Conservation (phyloP, 2,888 invertebrate species). For the Amblyjoppa fuscipennis region DNA sequence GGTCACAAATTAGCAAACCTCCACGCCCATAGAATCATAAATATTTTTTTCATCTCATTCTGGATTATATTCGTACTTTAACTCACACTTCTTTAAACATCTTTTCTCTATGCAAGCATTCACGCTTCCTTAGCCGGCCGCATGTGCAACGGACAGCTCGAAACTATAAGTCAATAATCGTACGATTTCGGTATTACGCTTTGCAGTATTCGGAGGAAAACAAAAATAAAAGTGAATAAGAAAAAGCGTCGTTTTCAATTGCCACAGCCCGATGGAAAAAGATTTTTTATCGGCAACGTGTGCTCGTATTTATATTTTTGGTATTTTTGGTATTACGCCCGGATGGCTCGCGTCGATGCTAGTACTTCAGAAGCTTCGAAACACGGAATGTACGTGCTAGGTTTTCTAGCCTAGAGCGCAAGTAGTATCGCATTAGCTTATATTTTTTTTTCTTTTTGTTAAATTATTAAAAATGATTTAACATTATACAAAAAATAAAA, state of each 20-base stretch:
- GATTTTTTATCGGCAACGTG: neutral
- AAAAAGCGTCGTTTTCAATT: neutral
- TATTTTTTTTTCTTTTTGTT: too few species aligned
- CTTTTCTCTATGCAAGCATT: neutral
- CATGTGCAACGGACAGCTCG: neutral
- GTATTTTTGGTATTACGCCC: neutral
- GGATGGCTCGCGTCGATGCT: neutral
- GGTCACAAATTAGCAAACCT: too few species aligned
- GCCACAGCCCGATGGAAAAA: neutral
- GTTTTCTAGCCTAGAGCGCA: too few species aligned
- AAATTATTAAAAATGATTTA: too few species aligned
- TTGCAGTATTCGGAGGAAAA: neutral
- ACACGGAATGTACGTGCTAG: neutral
- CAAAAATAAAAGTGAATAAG: neutral
- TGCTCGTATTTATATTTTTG: neutral
- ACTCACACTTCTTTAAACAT: neutral
- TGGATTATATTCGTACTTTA: neutral
- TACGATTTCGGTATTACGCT: neutral
- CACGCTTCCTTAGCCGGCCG: neutral
- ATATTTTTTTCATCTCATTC: neutral
- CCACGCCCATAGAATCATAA: neutral
- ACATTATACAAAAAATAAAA: too few species aligned
- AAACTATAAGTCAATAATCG: neutral
- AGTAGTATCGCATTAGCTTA: too few species aligned
- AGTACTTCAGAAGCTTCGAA: neutral